phyloP scores from a whole-genome alignment of 92 coral and sea anemone species.

The Scolanthus callimorphus region DNA sequence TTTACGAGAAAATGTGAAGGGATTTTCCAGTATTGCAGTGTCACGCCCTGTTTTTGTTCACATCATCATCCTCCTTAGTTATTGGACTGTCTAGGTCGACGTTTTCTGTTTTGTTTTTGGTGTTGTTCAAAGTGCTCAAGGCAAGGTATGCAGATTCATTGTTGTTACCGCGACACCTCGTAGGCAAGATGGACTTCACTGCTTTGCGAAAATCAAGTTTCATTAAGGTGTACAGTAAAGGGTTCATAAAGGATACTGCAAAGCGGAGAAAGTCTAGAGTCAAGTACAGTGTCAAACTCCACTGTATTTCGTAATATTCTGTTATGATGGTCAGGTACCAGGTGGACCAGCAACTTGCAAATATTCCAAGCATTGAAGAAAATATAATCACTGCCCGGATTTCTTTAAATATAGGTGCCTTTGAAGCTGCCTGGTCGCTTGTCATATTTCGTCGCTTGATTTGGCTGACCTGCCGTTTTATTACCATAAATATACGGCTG shows the following conservation, averaged over 20 bases:
- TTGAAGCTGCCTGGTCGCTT: slow-evolving; percentile 27
- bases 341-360: slow-evolving; percentile 85
- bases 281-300: slow-evolving; percentile 5
- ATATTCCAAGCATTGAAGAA: slow-evolving; percentile 83
- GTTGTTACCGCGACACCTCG: not conserved
- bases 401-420: slow-evolving; percentile 61
- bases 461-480: slow-evolving; percentile 66
- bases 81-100: too few species aligned
- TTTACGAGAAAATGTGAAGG: too few species aligned
- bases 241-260: slow-evolving; percentile 81
- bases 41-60: too few species aligned
- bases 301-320: slow-evolving; percentile 7
- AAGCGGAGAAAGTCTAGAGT: slow-evolving; percentile 86
- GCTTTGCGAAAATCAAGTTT: slow-evolving; percentile 88
- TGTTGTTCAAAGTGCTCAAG: too few species aligned
- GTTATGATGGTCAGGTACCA: slow-evolving; percentile 78
- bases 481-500: slow-evolving; percentile 79
- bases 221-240: slow-evolving; percentile 78
- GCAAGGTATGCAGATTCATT: too few species aligned
- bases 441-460: slow-evolving; percentile 61
- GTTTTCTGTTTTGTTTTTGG: too few species aligned
- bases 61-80: too few species aligned
- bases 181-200: slow-evolving; percentile 11
- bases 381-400: slow-evolving; percentile 85
- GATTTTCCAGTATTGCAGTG: too few species aligned